Conservation (phyloP, 2,113 vertebrate genomes). For the Pygoscelis antarcticus region DNA sequence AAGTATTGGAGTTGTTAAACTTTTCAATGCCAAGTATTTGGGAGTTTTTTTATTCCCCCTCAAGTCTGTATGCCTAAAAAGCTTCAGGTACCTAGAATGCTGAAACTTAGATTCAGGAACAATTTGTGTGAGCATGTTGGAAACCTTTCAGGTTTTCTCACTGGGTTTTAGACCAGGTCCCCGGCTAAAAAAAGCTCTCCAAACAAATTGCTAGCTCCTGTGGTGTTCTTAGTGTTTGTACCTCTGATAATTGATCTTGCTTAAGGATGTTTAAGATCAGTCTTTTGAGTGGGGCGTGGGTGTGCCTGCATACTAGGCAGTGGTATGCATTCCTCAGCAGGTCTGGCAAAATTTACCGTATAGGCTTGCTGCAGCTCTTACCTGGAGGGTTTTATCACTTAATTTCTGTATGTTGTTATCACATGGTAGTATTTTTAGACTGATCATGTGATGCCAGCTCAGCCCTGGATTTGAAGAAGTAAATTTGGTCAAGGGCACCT, state of each 20-base stretch:
- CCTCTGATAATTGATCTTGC: not conserved
- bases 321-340: not conserved
- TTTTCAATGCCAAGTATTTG: not conserved
- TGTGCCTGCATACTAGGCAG: not conserved
- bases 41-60: not conserved
- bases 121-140: not conserved
- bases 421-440: not conserved
- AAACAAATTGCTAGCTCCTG: not conserved
- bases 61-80: not conserved
- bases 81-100: not conserved
- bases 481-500: not conserved
- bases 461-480: not conserved
- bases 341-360: not conserved
- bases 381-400: not conserved
- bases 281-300: not conserved
- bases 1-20: not conserved
- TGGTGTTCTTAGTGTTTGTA: not conserved
- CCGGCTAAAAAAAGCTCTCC: not conserved
- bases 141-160: not conserved
- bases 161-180: not conserved
- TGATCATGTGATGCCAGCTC: not conserved
- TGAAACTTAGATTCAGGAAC: not conserved
- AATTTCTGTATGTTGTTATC: not conserved
- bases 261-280: not conserved
- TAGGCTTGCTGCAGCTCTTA: not conserved